These are phyloP conservation scores for Stegodyphus dumicola DNA, from an alignment of 1,140 invertebrate genomes.

Conservation along the genomic window DNA sequence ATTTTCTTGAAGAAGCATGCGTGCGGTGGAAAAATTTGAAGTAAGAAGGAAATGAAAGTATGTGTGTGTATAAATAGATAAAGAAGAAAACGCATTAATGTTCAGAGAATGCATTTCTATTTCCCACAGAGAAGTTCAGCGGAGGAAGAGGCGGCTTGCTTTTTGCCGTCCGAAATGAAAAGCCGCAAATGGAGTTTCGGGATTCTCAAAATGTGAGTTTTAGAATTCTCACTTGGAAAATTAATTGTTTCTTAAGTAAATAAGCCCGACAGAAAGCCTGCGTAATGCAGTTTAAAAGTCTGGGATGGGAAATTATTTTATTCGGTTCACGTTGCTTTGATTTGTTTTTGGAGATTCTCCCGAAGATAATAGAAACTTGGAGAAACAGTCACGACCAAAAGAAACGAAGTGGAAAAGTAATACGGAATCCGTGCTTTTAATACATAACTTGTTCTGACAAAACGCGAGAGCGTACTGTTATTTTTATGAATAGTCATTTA, in stretches of 20 bases:
- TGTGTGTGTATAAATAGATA: slow-evolving; percentile 15
- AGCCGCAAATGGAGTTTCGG: slow-evolving; percentile 34
- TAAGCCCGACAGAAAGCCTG: slow-evolving; percentile 36
- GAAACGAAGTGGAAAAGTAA: too few species aligned
- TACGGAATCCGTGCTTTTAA: too few species aligned
- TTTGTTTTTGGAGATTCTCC: slow-evolving; percentile 17
- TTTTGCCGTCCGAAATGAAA: slow-evolving; percentile 12
- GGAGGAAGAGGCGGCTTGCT: background rate
- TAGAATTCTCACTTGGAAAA: slow-evolving; percentile 12
- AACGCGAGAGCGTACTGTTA: too few species aligned
- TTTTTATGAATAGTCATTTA: too few species aligned
- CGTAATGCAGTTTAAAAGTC: slow-evolving; percentile 35
- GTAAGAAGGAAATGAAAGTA: slow-evolving; percentile 21
- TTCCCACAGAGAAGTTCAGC: background rate
- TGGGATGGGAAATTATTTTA: slow-evolving; percentile 23
- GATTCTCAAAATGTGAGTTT: slow-evolving; percentile 3
- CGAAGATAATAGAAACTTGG: slow-evolving; percentile 20
- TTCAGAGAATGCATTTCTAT: slow-evolving; percentile 29
- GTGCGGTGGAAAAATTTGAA: background rate
- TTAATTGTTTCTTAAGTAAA: slow-evolving; percentile 48
- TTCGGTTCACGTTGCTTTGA: slow-evolving; percentile 9
- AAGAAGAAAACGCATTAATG: slow-evolving; percentile 13
- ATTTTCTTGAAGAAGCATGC: background rate
- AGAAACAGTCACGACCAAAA: too few species aligned
- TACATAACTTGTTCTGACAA: too few species aligned